These are phyloP conservation scores for Plusia festucae DNA, from an alignment of 2,888 invertebrate species.

Conservation along the genomic window DNA sequence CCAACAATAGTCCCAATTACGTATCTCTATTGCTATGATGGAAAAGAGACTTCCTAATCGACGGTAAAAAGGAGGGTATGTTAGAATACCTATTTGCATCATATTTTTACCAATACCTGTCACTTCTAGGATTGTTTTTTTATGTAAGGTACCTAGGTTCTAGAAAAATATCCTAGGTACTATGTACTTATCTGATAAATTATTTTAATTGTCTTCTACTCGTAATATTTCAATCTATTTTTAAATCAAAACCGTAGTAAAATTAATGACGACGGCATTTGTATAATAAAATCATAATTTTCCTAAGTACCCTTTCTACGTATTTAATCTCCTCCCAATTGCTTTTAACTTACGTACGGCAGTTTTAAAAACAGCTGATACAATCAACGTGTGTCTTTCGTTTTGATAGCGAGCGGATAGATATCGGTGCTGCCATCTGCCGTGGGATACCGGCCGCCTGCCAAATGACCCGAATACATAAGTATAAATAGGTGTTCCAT, in stretches of 20 bases:
- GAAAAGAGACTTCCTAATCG: neutral
- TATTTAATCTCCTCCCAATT: neutral
- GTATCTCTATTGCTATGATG: neutral
- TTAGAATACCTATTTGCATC: no score
- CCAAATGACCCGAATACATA: conserved; percentile 26
- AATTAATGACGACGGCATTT: no score
- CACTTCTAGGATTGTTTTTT: no score
- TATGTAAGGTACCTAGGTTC: no score
- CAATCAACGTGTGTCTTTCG: neutral
- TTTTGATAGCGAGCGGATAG: conserved; percentile 19
- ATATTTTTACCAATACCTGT: no score
- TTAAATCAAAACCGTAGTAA: no score
- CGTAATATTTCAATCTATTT: no score
- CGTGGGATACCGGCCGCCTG: conserved; percentile 15
- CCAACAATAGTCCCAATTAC: neutral
- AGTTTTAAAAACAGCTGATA: conserved; percentile 13
- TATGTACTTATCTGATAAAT: no score
- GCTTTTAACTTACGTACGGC: neutral
- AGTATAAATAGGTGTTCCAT: neutral
- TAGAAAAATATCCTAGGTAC: no score
- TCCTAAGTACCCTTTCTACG: no score
- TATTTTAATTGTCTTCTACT: no score
- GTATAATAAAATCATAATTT: no score
- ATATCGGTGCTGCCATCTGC: conserved; percentile 41
- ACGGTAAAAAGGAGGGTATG: neutral